Percentiles rank a stretch among this genome's conserved stretches.
These are phyloP conservation scores for Carapus acus DNA, from an alignment of 2,797 vertebrate species.

Conservation along the genomic window DNA sequence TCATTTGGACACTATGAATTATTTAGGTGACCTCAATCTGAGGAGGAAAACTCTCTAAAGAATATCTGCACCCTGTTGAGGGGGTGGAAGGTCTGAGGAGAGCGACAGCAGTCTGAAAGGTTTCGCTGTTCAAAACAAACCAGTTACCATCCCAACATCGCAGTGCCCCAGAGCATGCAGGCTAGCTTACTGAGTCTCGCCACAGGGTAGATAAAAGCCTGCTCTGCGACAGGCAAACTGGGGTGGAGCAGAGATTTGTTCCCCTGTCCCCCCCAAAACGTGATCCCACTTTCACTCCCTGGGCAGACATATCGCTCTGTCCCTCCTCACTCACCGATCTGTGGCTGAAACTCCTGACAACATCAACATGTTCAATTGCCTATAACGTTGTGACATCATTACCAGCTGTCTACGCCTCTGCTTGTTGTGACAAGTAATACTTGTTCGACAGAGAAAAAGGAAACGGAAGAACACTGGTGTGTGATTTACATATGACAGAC, in stretches of 20 bases:
- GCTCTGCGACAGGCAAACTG: slow-evolving; percentile 29
- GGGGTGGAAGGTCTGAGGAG: slow-evolving; percentile 42
- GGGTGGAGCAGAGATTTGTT: slow-evolving; percentile 28
- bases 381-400: not conserved
- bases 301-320: not conserved
- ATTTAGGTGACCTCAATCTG: not conserved
- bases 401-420: not conserved
- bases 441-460: not conserved
- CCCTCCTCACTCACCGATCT: slow-evolving; percentile 14
- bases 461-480: not conserved
- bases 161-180: slow-evolving; percentile 49
- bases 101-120: slow-evolving; percentile 39
- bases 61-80: slow-evolving; percentile 17
- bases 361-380: not conserved
- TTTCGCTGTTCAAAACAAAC: slow-evolving; percentile 59
- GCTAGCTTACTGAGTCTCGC: slow-evolving; percentile 48
- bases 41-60: slow-evolving; percentile 21
- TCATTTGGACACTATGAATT: not conserved
- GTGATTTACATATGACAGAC: slow-evolving; percentile 14
- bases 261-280: slow-evolving; percentile 6
- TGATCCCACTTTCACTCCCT: slow-evolving; percentile 6
- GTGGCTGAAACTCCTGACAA: slow-evolving; percentile 13
- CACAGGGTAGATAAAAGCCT: slow-evolving; percentile 37
- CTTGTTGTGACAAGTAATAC: slow-evolving; percentile 7
- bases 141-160: slow-evolving; percentile 71